Evolutionary conservation across 2,113 vertebrate species (phyloP).

Genomic region (Ailurus styani): DNA sequence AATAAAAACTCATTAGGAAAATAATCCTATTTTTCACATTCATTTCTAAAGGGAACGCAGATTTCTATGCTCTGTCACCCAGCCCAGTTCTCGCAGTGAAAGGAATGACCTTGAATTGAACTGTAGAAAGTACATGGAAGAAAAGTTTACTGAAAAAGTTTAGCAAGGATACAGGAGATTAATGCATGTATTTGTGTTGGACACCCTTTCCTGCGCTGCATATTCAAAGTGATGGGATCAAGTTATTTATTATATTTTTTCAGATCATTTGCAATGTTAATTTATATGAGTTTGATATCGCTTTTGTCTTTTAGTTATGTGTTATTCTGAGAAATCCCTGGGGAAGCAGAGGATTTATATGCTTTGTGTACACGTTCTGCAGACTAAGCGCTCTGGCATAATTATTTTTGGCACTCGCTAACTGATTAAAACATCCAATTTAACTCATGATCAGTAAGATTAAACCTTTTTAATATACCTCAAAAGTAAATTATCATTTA

Average conservation of each 20-base stretch:
- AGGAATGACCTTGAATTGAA: constrained; percentile 91
- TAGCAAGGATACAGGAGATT: constrained; percentile 86
- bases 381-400: constrained; percentile 94
- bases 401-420: constrained; percentile 94
- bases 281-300: constrained; percentile 95
- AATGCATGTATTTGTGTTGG: constrained; percentile 93
- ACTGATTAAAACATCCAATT: constrained; percentile 92
- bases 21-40: constrained; percentile 72
- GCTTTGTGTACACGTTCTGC: constrained; percentile 93
- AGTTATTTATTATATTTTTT: constrained; percentile 95
- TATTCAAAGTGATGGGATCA: constrained; percentile 89
- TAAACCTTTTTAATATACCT: constrained; percentile 92
- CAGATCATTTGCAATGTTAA: constrained; percentile 98
- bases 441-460: constrained; percentile 92
- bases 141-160: constrained; percentile 94
- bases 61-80: constrained; percentile 70
- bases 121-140: constrained; percentile 87
- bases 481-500: constrained; percentile 88
- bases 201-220: constrained; percentile 82
- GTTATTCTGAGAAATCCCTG: constrained; percentile 92
- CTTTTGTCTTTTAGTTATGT: constrained; percentile 93
- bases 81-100: constrained; percentile 79
- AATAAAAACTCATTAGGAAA: constrained; percentile 70
- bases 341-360: constrained; percentile 93
- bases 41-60: constrained; percentile 66